These are phyloP conservation scores for Actinemys pallida DNA, from an alignment of 2,113 vertebrate species.

Conservation along the genomic window DNA sequence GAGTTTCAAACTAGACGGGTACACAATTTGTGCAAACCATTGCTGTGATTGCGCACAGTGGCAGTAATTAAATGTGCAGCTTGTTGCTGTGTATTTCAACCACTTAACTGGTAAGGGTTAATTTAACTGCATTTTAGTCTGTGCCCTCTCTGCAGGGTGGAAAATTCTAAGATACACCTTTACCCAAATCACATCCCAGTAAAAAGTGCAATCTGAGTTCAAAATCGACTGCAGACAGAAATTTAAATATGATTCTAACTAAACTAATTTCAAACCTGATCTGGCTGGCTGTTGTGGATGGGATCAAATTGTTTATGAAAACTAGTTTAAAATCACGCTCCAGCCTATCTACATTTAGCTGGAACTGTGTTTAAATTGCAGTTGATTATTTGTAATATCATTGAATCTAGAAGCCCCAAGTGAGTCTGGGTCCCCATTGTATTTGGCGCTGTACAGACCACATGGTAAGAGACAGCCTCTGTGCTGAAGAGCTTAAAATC, in stretches of 20 bases:
- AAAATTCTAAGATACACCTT: not conserved
- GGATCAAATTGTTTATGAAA: not conserved
- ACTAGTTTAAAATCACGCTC: rapidly evolving
- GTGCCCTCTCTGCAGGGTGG: conserved; percentile 23
- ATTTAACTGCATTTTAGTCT: conserved; percentile 35
- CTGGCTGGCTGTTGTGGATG: not conserved
- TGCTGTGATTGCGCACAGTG: not conserved
- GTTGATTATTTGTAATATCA: rapidly evolving
- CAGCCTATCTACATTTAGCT: not conserved
- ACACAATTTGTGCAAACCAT: not conserved
- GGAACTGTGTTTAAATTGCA: not conserved
- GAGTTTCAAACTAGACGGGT: not conserved
- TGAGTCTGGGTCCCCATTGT: not conserved
- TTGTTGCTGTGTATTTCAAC: conserved; percentile 36
- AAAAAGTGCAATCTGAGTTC: not conserved
- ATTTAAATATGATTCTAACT: not conserved
- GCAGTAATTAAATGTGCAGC: conserved; percentile 26
- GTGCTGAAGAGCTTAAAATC: not conserved
- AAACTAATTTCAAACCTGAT: rapidly evolving
- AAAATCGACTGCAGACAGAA: not conserved
- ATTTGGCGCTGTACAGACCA: not conserved
- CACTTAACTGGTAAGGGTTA: conserved; percentile 48
- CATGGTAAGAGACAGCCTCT: not conserved
- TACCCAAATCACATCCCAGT: not conserved
- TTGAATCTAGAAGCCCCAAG: rapidly evolving